A percentile compares a stretch with the other conserved stretches of the same genome.
phyloP scores from a whole-genome alignment of 2,888 invertebrate species.

The Rotaria macrura region DNA sequence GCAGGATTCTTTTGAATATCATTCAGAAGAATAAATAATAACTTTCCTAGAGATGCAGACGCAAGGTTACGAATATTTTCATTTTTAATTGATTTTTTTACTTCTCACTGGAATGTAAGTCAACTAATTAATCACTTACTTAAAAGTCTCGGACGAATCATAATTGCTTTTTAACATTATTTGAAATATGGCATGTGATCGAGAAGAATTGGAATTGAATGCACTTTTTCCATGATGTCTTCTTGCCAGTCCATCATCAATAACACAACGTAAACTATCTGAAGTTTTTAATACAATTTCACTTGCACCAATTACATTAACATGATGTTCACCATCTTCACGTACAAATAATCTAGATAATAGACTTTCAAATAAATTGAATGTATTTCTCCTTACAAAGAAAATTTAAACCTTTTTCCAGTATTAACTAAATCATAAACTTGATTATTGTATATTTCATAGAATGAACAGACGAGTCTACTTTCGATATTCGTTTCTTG shows the following conservation, averaged over 20 bases:
- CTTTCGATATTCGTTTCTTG: neutral
- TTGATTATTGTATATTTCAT: conserved; percentile 49
- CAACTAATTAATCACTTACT: conserved; percentile 36
- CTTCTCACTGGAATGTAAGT: neutral
- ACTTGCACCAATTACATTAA: conserved; percentile 47
- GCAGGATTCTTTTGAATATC: too few relatives aligned
- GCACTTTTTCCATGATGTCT: conserved; percentile 47
- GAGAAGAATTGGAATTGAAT: conserved; percentile 46
- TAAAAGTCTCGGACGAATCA: conserved; percentile 27
- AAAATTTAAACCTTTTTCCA: conserved; percentile 38
- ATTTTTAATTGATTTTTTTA: neutral
- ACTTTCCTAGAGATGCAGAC: too few relatives aligned
- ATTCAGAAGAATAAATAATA: too few relatives aligned
- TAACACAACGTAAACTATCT: conserved; percentile 41
- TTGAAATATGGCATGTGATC: conserved; percentile 48
- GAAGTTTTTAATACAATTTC: conserved; percentile 43
- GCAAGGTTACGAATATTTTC: too few relatives aligned
- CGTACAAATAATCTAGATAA: conserved; percentile 43
- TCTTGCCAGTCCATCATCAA: conserved; percentile 45
- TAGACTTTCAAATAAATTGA: neutral
- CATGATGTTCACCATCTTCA: conserved; percentile 45
- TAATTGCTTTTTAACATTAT: conserved; percentile 42
- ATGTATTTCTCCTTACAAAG: conserved; percentile 34
- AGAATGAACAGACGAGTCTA: conserved; percentile 34
- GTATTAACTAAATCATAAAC: conserved; percentile 48